Base-by-base conservation (phyloP, 2,888 invertebrate genomes). In the Cryptocephalus primarius region DNA sequence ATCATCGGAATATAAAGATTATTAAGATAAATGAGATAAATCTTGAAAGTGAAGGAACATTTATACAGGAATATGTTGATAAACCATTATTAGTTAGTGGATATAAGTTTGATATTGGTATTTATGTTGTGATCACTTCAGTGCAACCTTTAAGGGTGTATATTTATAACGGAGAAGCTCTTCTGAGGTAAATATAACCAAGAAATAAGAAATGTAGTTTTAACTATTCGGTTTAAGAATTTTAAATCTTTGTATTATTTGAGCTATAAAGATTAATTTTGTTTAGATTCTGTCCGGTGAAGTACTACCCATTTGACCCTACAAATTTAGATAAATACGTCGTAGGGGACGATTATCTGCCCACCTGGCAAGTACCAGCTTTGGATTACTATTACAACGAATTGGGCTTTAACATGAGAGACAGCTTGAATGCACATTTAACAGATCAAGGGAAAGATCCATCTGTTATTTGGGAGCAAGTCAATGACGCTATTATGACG, bases 31-130 rank as follows among this genome's bases (percentile, higher is more conserved):
- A 85, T 45, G 81, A 87, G 45, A 75, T 94, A 41, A 80, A 92
- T 68, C 69, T 90, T 47, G 71, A 75, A 11, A 72, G 75, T 39
- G 78, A 77, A 33, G 85, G 83, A 45, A 85, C 83, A 44, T 97
- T 97, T 68, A 78, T 96, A 2, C 96, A 96, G 65, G 88, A 94
- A 68, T 97, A 85, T 67, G 76, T 97, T 14, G 82, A 85, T 55
- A 85, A 82, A 52, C 96, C 96, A 4, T 82, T 88, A 57, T 73
- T 97, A 12, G 85, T 97, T 3, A 92, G 92, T 67, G 92, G 91
- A 1, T 82, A 89, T 68, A 95, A 94, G 73, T 97, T 97, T 70
- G 97, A 97, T 71, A 88, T 97, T 67, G 96, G 97, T 8, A 82
- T 97, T 47, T 97, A 97, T 65, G 88, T 89, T 0, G 83, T 87